Evolutionary conservation across 2,113 vertebrate genomes (phyloP).

Genomic region (Pungitius pungitius): DNA sequence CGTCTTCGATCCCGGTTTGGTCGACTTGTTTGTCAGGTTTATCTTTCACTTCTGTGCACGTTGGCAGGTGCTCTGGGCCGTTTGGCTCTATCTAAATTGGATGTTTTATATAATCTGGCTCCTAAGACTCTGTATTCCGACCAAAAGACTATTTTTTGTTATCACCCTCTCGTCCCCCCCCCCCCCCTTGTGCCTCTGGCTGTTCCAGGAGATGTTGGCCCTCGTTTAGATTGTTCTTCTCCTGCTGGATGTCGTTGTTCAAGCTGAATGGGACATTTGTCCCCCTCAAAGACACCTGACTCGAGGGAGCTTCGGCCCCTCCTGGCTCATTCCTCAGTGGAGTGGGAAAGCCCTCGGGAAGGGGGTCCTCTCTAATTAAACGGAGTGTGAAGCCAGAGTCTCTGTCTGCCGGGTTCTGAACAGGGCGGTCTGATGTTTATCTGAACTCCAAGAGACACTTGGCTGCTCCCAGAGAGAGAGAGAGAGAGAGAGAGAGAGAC

Average conservation of each 20-base stretch:
- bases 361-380: conserved; percentile 75
- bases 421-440: conserved; percentile 71
- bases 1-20: background rate
- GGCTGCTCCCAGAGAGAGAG: conserved; percentile 65
- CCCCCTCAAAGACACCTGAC: conserved; percentile 27
- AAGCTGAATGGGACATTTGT: background rate
- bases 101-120: background rate
- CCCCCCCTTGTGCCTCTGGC: background rate
- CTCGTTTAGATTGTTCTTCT: background rate
- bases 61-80: background rate
- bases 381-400: conserved; percentile 36
- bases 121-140: background rate
- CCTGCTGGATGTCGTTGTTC: background rate
- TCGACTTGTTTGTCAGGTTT: background rate
- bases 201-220: background rate
- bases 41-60: background rate
- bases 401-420: conserved; percentile 35
- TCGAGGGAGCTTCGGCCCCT: background rate
- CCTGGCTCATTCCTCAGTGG: conserved; percentile 50
- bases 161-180: background rate
- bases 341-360: conserved; percentile 36
- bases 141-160: background rate
- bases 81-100: conserved; percentile 12
- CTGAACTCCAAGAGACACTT: conserved; percentile 61
- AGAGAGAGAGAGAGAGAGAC: too few species aligned